A percentile compares a stretch with the other conserved stretches of the same genome.
phyloP scores from a whole-genome alignment of 2,113 vertebrate genomes.

The Proteles cristata region DNA sequence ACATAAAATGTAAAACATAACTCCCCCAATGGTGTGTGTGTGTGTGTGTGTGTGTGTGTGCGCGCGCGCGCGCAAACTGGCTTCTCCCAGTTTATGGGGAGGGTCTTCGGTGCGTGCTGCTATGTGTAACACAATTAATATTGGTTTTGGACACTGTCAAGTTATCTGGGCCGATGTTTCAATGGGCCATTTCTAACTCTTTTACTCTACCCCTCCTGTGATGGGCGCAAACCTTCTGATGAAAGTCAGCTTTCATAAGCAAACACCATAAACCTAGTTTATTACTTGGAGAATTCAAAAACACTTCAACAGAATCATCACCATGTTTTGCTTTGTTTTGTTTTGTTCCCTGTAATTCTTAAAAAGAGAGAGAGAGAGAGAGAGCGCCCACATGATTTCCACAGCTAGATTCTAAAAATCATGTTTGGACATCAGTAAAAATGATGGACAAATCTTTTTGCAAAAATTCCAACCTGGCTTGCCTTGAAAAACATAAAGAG shows the following conservation, averaged over 20 bases:
- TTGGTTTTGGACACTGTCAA: background rate
- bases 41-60: background rate
- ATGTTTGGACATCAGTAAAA: background rate
- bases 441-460: background rate
- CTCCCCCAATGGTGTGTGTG: background rate
- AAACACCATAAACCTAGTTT: background rate
- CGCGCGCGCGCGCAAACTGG: background rate
- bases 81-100: background rate
- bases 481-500: constrained; percentile 4
- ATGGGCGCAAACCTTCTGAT: background rate
- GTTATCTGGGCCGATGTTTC: background rate
- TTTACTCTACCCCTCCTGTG: background rate
- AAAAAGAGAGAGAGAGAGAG: background rate
- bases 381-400: background rate
- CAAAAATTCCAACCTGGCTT: background rate
- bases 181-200: background rate
- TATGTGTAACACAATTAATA: background rate
- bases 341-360: background rate
- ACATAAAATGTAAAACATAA: background rate
- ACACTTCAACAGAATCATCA: background rate
- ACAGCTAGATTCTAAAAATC: background rate
- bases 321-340: too few species aligned
- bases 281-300: background rate
- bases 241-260: constrained; percentile 9
- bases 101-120: background rate